phyloP scores from a whole-genome alignment of 2,113 vertebrate species.

The Austrofundulus limnaeus region DNA sequence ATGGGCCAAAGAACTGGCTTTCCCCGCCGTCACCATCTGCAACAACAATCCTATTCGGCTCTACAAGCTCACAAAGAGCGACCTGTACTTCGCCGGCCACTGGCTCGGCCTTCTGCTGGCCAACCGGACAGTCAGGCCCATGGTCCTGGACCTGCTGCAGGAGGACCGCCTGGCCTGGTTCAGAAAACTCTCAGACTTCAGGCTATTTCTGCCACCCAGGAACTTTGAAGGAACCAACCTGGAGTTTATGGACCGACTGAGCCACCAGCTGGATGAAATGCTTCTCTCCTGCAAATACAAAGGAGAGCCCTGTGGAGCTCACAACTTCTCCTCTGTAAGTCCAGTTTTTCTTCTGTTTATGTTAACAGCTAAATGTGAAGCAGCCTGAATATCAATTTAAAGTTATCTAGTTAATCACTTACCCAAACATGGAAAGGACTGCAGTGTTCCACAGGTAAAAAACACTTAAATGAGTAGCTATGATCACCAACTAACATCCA shows the following conservation, averaged over 20 bases:
- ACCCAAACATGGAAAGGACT: too few relatives aligned
- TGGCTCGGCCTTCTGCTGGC: constrained; percentile 92
- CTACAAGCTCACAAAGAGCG: constrained; percentile 94
- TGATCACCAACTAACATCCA: too few relatives aligned
- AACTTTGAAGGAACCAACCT: constrained; percentile 96
- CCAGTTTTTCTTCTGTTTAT: not conserved
- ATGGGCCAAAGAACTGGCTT: constrained; percentile 93
- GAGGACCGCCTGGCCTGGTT: constrained; percentile 93
- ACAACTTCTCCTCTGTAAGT: constrained; percentile 99
- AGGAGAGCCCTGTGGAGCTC: constrained; percentile 91
- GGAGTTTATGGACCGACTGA: constrained; percentile 94
- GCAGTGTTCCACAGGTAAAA: too few relatives aligned
- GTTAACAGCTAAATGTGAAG: too few relatives aligned
- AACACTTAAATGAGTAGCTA: too few relatives aligned
- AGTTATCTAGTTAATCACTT: not conserved
- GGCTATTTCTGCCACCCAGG: constrained; percentile 93
- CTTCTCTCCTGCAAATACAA: constrained; percentile 97
- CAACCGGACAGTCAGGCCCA: constrained; percentile 89
- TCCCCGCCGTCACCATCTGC: constrained; percentile 94
- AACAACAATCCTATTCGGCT: constrained; percentile 98
- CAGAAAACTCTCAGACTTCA: constrained; percentile 93
- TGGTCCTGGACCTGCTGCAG: constrained; percentile 89
- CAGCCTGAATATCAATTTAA: not conserved
- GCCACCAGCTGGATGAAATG: constrained; percentile 98
- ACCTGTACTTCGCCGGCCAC: constrained; percentile 95